phyloP scores from a whole-genome alignment of 2,113 vertebrate genomes.

The Pangasianodon hypophthalmus region DNA sequence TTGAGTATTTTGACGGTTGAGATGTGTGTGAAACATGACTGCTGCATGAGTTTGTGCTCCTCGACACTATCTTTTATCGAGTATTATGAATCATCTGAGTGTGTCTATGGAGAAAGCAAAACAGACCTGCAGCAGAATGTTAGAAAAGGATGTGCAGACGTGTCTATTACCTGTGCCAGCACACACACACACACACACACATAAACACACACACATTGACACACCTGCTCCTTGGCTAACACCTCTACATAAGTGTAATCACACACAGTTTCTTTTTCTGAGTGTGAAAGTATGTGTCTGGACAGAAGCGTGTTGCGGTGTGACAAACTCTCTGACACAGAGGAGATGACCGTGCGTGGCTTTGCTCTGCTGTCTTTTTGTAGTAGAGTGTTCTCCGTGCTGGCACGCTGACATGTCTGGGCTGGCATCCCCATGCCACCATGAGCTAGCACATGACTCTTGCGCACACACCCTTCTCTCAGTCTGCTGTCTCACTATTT shows the following conservation, averaged over 20 bases:
- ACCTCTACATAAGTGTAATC: slow-evolving; percentile 28
- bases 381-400: slow-evolving; percentile 34
- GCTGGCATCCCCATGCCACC: slow-evolving; percentile 44
- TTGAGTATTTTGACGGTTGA: background rate
- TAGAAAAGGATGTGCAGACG: slow-evolving; percentile 39
- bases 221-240: slow-evolving; percentile 43
- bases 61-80: background rate
- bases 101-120: slow-evolving; percentile 36
- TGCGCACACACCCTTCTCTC: slow-evolving; percentile 36
- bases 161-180: slow-evolving; percentile 36
- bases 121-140: slow-evolving; percentile 40
- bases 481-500: slow-evolving; percentile 44
- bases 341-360: slow-evolving; percentile 12
- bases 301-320: slow-evolving; percentile 9
- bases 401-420: slow-evolving; percentile 50
- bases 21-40: background rate
- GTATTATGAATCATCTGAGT: slow-evolving; percentile 35
- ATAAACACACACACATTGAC: slow-evolving; percentile 10
- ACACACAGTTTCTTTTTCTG: slow-evolving; percentile 22
- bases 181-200: slow-evolving; percentile 31
- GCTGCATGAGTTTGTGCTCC: slow-evolving; percentile 1
- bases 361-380: slow-evolving; percentile 43
- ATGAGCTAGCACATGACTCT: slow-evolving; percentile 49
- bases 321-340: slow-evolving; percentile 29
- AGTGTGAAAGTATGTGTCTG: slow-evolving; percentile 35